A percentile compares a stretch with the other conserved stretches of the same genome.
Evolutionary conservation across 2,113 vertebrate genomes (phyloP).

Genomic region (Halcyon senegalensis): DNA sequence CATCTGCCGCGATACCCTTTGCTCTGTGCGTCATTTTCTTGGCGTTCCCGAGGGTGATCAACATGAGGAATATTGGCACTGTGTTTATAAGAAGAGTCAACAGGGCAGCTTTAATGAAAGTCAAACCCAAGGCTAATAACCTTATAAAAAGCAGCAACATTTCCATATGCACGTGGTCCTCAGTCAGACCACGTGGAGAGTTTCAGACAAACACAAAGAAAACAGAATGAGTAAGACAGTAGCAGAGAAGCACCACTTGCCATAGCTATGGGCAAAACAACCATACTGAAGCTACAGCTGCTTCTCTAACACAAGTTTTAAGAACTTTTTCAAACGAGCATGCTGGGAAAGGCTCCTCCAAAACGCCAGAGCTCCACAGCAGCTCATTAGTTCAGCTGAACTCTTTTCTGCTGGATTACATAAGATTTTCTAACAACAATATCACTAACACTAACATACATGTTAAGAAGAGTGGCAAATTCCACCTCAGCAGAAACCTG

Average conservation of each 20-base stretch:
- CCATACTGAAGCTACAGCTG: neutral
- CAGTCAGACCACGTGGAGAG: neutral
- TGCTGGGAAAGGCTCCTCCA: neutral
- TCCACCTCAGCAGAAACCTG: neutral
- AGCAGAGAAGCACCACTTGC: neutral
- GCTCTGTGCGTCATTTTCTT: neutral
- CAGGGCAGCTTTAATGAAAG: neutral
- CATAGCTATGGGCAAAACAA: neutral
- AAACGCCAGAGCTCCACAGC: neutral
- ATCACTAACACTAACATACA: neutral
- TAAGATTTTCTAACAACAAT: neutral
- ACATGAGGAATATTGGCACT: neutral
- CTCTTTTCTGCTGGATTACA: neutral
- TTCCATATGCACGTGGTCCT: neutral
- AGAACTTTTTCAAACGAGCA: neutral
- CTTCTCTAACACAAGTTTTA: neutral
- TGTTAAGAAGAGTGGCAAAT: neutral
- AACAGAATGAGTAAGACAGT: neutral
- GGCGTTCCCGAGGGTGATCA: neutral
- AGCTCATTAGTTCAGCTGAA: neutral
- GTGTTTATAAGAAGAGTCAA: neutral
- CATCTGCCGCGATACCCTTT: neutral
- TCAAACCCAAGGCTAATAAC: neutral
- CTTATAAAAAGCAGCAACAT: neutral
- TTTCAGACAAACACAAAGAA: neutral